These are phyloP conservation scores for Hipparchia sbordonii DNA, from an alignment of 2,888 invertebrate species.

Conservation along the genomic window DNA sequence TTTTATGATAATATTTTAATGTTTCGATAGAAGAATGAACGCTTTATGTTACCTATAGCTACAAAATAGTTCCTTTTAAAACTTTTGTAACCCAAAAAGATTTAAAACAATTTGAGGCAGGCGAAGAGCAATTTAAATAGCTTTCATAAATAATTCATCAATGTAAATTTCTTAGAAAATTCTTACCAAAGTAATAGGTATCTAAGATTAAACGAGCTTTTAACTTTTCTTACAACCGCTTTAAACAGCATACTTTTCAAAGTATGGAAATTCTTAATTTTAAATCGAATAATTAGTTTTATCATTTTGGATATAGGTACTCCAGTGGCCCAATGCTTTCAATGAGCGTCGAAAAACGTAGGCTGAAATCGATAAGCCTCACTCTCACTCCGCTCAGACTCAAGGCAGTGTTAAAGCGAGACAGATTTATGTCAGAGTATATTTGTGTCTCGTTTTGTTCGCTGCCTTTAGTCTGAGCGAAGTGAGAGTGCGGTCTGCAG, in stretches of 20 bases:
- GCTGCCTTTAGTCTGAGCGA: too few species aligned
- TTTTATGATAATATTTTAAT: not conserved
- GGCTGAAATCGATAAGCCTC: too few species aligned
- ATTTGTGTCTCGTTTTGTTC: too few species aligned
- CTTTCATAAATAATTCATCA: conserved; percentile 19
- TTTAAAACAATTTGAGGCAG: not conserved
- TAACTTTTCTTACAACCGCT: conserved; percentile 6
- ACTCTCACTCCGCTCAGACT: too few species aligned
- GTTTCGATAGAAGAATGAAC: not conserved
- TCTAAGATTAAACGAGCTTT: not conserved
- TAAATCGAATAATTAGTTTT: too few species aligned
- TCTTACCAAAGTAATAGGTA: conserved; percentile 7
- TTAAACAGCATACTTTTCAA: conserved; percentile 2
- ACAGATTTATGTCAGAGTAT: too few species aligned
- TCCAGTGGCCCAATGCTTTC: too few species aligned
- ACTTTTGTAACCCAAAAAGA: not conserved
- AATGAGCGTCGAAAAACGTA: too few species aligned
- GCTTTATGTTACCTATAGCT: not conserved
- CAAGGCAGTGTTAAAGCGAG: too few species aligned
- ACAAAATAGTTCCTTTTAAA: not conserved
- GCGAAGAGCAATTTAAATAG: conserved; percentile 5
- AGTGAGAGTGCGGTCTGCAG: too few species aligned
- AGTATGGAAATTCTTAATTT: not conserved
- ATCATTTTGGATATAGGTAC: too few species aligned
- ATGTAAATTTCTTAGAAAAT: conserved; percentile 23